Evolutionary conservation across 92 coral and sea anemone genomes (phyloP).

Genomic region (Chrysogorgia sp.): DNA sequence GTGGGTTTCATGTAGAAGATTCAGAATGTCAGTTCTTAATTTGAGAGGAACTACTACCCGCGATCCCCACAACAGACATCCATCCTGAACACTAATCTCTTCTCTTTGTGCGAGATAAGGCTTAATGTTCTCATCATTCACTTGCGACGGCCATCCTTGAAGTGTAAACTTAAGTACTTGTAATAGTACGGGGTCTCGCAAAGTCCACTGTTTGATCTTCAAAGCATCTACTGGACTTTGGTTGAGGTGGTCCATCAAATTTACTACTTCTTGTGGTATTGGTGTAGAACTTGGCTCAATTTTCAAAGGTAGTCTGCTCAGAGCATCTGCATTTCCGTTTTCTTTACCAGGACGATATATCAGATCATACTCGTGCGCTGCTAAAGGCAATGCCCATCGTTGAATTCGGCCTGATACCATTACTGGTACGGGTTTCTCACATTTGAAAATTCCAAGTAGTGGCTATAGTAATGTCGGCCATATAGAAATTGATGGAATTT

Average conservation of each 20-base stretch:
- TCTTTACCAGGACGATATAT: slow-evolving; percentile 6
- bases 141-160: slow-evolving; percentile 62
- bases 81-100: slow-evolving; percentile 69
- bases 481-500: too few relatives aligned
- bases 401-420: slow-evolving; percentile 16
- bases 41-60: too few relatives aligned
- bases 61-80: slow-evolving; percentile 75
- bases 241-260: too few relatives aligned
- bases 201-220: slow-evolving; percentile 52
- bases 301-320: slow-evolving; percentile 14
- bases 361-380: slow-evolving; percentile 6
- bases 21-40: slow-evolving; percentile 49
- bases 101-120: slow-evolving; percentile 54
- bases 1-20: slow-evolving; percentile 68
- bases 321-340: too few relatives aligned
- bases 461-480: too few relatives aligned
- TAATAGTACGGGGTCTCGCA: slow-evolving; percentile 64
- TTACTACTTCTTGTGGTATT: too few relatives aligned
- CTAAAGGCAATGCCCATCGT: slow-evolving; percentile 3
- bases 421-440: slow-evolving; percentile 19
- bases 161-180: slow-evolving; percentile 56
- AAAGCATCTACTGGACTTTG: slow-evolving; percentile 56
- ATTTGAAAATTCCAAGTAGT: slow-evolving; percentile 19
- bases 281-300: too few relatives aligned
- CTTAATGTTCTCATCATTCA: slow-evolving; percentile 54